These are phyloP conservation scores for Epinotia brunnichana DNA, from an alignment of 2,888 invertebrate species.

Conservation along the genomic window DNA sequence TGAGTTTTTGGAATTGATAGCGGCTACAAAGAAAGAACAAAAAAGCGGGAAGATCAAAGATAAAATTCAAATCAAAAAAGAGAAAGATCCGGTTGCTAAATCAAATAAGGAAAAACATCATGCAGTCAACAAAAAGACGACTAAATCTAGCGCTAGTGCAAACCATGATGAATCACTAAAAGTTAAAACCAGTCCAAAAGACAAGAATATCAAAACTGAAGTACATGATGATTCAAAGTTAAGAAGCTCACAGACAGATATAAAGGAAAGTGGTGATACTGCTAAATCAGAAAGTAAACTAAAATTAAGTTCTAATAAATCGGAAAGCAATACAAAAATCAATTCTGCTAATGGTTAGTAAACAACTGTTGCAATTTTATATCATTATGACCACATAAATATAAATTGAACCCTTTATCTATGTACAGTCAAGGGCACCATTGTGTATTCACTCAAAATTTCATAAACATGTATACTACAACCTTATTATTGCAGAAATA, in stretches of 20 bases:
- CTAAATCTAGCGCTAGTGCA: slow-evolving; percentile 45
- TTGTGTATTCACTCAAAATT: too few species aligned
- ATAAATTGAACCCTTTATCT: not conserved
- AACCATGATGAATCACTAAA: slow-evolving; percentile 32
- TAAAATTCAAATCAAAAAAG: slow-evolving; percentile 53
- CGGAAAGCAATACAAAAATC: slow-evolving; percentile 45
- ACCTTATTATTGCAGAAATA: too few species aligned
- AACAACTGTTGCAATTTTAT: not conserved
- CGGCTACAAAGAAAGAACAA: slow-evolving; percentile 74
- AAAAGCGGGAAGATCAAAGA: slow-evolving; percentile 48
- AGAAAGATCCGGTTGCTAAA: slow-evolving; percentile 51
- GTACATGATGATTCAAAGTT: slow-evolving; percentile 1
- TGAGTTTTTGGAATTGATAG: slow-evolving; percentile 90
- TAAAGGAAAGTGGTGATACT: slow-evolving; percentile 43
- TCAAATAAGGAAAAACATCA: slow-evolving; percentile 48
- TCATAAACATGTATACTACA: too few species aligned
- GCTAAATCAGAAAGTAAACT: slow-evolving; percentile 49
- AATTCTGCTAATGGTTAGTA: slow-evolving; percentile 20
- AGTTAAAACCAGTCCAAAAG: slow-evolving; percentile 38
- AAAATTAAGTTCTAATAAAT: slow-evolving; percentile 40
- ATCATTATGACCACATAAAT: not conserved
- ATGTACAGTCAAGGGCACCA: too few species aligned
- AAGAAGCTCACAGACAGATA: slow-evolving; percentile 8
- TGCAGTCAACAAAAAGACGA: slow-evolving; percentile 45
- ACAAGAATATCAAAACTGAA: slow-evolving; percentile 10